These are phyloP conservation scores for Rhagoletis pomonella DNA, from an alignment of 1,140 invertebrate species.

Conservation along the genomic window DNA sequence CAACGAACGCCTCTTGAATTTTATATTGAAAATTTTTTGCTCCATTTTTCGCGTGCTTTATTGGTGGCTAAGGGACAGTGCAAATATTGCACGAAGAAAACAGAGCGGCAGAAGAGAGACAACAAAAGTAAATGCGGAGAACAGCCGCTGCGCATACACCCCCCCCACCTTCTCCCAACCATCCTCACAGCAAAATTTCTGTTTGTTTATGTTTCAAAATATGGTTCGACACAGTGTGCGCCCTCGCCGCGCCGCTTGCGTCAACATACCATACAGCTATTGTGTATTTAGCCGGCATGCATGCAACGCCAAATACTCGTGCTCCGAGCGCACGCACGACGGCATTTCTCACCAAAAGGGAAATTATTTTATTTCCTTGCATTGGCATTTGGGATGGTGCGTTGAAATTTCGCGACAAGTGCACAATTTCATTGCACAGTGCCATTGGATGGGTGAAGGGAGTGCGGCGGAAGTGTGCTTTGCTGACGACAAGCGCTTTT, in stretches of 20 bases:
- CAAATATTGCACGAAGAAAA: constrained; percentile 37
- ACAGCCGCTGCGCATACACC: constrained; percentile 39
- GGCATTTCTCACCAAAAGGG: constrained; percentile 39
- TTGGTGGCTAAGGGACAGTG: constrained; percentile 37
- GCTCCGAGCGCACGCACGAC: not conserved
- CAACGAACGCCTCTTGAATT: constrained; percentile 7
- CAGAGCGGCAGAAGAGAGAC: not conserved
- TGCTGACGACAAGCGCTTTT: constrained; percentile 31
- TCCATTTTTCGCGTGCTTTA: not conserved
- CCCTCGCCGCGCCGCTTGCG: not conserved
- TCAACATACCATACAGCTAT: not conserved
- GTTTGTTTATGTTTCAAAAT: constrained; percentile 58
- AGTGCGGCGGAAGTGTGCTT: not conserved
- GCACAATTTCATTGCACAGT: constrained; percentile 1
- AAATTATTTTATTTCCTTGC: constrained; percentile 35
- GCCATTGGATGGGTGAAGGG: not conserved
- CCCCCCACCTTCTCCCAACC: not conserved
- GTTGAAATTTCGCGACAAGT: constrained; percentile 24
- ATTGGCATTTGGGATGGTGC: constrained; percentile 17
- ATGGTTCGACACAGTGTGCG: constrained; percentile 15
- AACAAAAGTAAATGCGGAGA: not conserved
- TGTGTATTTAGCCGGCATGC: constrained; percentile 32
- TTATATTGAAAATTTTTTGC: not conserved
- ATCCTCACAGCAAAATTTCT: constrained; percentile 29
- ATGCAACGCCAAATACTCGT: constrained; percentile 7